These are phyloP conservation scores for Tridacna gigas DNA, from an alignment of 2,888 invertebrate species.

Conservation along the genomic window DNA sequence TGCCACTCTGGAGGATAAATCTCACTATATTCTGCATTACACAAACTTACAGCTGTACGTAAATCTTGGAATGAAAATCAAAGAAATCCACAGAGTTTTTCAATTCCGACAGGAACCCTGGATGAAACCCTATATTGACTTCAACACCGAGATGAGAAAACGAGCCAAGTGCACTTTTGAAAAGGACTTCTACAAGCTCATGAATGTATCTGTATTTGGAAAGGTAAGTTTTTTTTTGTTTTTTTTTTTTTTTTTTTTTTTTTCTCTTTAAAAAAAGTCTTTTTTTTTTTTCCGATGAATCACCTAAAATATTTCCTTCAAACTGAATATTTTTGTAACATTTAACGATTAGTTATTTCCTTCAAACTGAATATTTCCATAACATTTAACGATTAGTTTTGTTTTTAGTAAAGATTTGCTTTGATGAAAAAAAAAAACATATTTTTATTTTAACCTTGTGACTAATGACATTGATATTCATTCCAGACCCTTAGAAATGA, in stretches of 20 bases:
- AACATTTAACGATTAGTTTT: background rate
- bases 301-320: too few relatives aligned
- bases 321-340: too few relatives aligned
- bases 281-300: too few relatives aligned
- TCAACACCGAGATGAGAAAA: constrained; percentile 62
- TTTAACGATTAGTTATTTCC: background rate
- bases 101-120: constrained; percentile 76
- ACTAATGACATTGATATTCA: constrained; percentile 7
- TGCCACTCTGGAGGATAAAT: constrained; percentile 18
- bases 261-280: too few relatives aligned
- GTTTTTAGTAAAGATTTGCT: too few relatives aligned
- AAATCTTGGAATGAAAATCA: constrained; percentile 64
- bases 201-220: constrained; percentile 80
- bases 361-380: background rate
- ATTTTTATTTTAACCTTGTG: background rate
- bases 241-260: too few relatives aligned
- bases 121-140: constrained; percentile 81
- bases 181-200: constrained; percentile 77
- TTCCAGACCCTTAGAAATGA: constrained; percentile 56
- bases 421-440: background rate
- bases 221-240: constrained; percentile 79
- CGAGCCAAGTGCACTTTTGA: constrained; percentile 71
- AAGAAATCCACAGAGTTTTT: constrained; percentile 76
- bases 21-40: constrained; percentile 19
- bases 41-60: constrained; percentile 29